These are phyloP conservation scores for Pagrus major DNA, from an alignment of 2,113 vertebrate genomes.

Conservation along the genomic window DNA sequence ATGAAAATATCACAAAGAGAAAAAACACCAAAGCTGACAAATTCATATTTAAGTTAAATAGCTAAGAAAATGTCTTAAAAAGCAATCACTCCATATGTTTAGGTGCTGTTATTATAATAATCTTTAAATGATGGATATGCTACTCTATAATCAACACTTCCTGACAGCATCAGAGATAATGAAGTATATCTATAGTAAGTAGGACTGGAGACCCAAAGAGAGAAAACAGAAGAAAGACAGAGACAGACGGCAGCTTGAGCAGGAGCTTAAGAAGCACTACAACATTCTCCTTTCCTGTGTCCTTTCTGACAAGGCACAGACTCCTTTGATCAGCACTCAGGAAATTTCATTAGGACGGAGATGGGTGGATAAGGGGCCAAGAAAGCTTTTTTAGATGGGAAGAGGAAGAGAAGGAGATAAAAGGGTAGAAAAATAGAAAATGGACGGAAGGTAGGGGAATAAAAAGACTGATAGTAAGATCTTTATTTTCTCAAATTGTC, in stretches of 20 bases:
- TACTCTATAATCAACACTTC: not conserved
- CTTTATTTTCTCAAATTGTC: conserved; percentile 17
- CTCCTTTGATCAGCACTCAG: conserved; percentile 80
- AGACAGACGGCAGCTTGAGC: conserved; percentile 37
- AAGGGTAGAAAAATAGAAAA: conserved; percentile 51
- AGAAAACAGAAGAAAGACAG: conserved; percentile 47
- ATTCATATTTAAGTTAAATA: not conserved
- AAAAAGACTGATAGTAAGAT: conserved; percentile 15
- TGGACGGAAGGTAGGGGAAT: not conserved
- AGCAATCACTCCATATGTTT: not conserved
- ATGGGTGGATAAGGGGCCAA: conserved; percentile 71
- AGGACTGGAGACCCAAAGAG: not conserved
- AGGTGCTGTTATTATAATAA: not conserved
- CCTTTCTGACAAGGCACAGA: conserved; percentile 70
- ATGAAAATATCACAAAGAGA: not conserved
- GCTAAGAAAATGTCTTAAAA: not conserved
- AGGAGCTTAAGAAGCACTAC: conserved; percentile 45
- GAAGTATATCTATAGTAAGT: conserved; percentile 7
- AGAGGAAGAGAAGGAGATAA: conserved; percentile 59
- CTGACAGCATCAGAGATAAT: not conserved
- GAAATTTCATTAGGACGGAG: conserved; percentile 79
- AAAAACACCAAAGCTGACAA: too few species aligned
- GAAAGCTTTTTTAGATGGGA: conserved; percentile 65
- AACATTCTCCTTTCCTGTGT: conserved; percentile 66
- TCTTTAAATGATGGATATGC: not conserved